These are phyloP conservation scores for Cantharis lateralis DNA, from an alignment of 2,888 invertebrate species.

Conservation along the genomic window DNA sequence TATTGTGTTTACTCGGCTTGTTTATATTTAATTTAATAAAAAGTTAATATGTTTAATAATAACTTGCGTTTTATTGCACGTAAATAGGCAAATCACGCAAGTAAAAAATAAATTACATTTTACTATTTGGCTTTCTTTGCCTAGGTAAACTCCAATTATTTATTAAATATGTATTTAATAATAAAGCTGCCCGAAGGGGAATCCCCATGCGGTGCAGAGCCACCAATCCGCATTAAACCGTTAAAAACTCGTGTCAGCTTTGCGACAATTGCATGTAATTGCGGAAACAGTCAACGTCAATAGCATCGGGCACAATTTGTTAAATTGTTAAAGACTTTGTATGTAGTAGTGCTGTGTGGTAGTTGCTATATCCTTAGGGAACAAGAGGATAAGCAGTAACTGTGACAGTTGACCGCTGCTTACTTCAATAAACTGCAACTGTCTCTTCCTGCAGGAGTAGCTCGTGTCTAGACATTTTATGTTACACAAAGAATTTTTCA, in stretches of 20 bases:
- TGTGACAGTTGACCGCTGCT: constrained; percentile 26
- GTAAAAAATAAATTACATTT: neutral
- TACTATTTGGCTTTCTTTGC: neutral
- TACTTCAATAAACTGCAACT: constrained; percentile 28
- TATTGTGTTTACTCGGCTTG: neutral
- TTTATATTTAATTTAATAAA: neutral
- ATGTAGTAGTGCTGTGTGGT: constrained; percentile 6
- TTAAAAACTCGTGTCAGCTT: neutral
- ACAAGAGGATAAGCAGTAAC: constrained; percentile 8
- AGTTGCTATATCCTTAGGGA: constrained; percentile 16
- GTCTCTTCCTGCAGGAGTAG: neutral
- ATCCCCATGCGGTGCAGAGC: too few relatives aligned
- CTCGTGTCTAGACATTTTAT: constrained; percentile 5
- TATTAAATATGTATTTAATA: too few relatives aligned
- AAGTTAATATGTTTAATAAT: too few relatives aligned
- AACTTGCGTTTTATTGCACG: too few relatives aligned
- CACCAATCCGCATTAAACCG: neutral
- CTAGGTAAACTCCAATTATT: too few relatives aligned
- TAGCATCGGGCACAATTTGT: neutral
- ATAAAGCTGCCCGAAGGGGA: too few relatives aligned
- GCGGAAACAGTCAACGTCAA: neutral
- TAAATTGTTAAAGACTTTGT: constrained; percentile 2
- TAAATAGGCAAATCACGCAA: too few relatives aligned
- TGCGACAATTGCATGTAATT: neutral
- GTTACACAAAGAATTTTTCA: neutral